Percentiles rank a stretch among this genome's conserved stretches.
Conservation (phyloP, 2,797 vertebrate genomes). For the Alosa sapidissima region DNA sequence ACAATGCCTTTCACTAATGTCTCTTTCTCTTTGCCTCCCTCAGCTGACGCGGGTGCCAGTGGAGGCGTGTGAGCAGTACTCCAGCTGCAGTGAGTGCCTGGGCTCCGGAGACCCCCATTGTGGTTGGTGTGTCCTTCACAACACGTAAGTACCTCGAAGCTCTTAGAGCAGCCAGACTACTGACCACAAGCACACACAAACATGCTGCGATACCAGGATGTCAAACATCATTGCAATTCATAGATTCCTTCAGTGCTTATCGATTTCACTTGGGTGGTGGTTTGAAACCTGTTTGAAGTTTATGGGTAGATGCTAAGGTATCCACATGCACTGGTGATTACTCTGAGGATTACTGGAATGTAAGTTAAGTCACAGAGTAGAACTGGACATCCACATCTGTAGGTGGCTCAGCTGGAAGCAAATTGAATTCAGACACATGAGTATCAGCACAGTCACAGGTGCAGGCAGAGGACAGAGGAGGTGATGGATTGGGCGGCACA, state of each 20-base stretch:
- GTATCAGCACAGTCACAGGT: background rate
- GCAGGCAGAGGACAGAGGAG: background rate
- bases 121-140: constrained; percentile 97
- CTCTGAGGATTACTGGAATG: background rate
- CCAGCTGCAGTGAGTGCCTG: constrained; percentile 86
- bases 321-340: background rate
- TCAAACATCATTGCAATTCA: background rate
- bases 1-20: background rate
- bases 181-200: background rate
- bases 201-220: background rate
- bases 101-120: constrained; percentile 96
- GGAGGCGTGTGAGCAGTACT: constrained; percentile 90
- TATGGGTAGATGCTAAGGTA: background rate
- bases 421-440: too few relatives aligned
- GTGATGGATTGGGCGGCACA: background rate
- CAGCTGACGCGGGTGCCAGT: constrained; percentile 93
- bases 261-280: background rate
- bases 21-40: constrained; percentile 37
- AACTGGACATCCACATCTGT: background rate
- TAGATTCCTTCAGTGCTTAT: background rate
- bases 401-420: background rate
- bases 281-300: background rate
- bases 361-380: background rate
- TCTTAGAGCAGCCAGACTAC: background rate
- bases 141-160: constrained; percentile 81